Evolutionary conservation across 1,140 invertebrate genomes (phyloP).

Genomic region (Drosophila elegans): DNA sequence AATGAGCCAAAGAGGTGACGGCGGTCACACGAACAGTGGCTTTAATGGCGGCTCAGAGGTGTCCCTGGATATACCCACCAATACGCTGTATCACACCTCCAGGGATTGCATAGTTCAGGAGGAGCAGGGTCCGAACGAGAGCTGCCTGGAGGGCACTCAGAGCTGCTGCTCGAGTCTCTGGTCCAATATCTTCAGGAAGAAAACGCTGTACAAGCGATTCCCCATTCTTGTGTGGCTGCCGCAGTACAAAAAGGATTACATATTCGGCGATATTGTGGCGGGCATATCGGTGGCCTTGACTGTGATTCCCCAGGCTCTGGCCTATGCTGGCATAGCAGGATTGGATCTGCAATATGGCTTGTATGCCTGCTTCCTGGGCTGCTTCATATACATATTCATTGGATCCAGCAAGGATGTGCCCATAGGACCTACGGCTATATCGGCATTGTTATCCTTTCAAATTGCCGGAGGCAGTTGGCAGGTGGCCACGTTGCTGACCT

Average conservation of each 20-base stretch:
- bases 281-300: conserved; percentile 95
- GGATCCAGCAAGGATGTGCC: conserved; percentile 97
- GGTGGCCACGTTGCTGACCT: conserved; percentile 92
- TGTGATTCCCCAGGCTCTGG: conserved; percentile 92
- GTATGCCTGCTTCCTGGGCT: conserved; percentile 96
- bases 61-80: conserved; percentile 78
- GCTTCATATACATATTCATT: conserved; percentile 95
- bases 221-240: conserved; percentile 92
- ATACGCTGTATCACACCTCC: conserved; percentile 73
- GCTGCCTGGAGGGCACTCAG: conserved; percentile 47
- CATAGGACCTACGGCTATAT: conserved; percentile 94
- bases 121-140: conserved; percentile 26
- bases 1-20: conserved; percentile 51
- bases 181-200: conserved; percentile 85
- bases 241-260: conserved; percentile 88
- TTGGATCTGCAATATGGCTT: conserved; percentile 92
- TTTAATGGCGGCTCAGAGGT: conserved; percentile 68
- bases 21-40: conserved; percentile 62
- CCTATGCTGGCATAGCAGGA: conserved; percentile 94
- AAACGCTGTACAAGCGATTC: conserved; percentile 89
- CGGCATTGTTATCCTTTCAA: conserved; percentile 92
- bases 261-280: conserved; percentile 91
- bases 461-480: conserved; percentile 89
- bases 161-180: conserved; percentile 68
- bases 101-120: conserved; percentile 77